Conservation (phyloP, 2,888 invertebrate species). For the Agonopterix arenella region DNA sequence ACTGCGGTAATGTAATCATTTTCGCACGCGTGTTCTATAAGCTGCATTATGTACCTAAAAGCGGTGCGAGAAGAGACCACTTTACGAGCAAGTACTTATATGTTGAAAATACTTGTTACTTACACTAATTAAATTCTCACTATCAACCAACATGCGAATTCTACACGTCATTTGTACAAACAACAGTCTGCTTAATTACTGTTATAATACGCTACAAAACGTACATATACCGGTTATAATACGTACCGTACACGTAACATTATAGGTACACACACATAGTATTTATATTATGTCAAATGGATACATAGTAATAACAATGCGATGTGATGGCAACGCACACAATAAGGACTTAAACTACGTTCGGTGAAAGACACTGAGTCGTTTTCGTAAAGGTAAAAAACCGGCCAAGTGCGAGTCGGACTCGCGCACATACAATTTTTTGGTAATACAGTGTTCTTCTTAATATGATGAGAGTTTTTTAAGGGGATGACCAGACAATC, state of each 20-base stretch:
- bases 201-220: slow-evolving; percentile 7
- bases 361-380: background rate
- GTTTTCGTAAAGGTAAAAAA: background rate
- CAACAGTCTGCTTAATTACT: slow-evolving; percentile 3
- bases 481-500: too few species aligned
- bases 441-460: too few species aligned
- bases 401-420: too few species aligned
- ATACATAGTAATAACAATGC: slow-evolving; percentile 58
- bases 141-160: background rate
- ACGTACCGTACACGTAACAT: slow-evolving; percentile 16
- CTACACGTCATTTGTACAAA: background rate
- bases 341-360: slow-evolving; percentile 27
- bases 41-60: too few species aligned
- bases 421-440: too few species aligned
- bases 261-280: background rate
- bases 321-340: slow-evolving; percentile 43
- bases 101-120: background rate
- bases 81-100: too few species aligned
- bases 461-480: too few species aligned
- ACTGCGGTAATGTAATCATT: too few species aligned
- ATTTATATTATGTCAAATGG: slow-evolving; percentile 42
- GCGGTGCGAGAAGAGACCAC: too few species aligned
- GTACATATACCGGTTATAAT: slow-evolving; percentile 28
- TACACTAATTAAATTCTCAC: background rate
- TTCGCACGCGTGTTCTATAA: too few species aligned